A percentile compares a stretch with the other conserved stretches of the same genome.
Conservation (phyloP, 2,797 vertebrate genomes). For the Gobio occitaniae region DNA sequence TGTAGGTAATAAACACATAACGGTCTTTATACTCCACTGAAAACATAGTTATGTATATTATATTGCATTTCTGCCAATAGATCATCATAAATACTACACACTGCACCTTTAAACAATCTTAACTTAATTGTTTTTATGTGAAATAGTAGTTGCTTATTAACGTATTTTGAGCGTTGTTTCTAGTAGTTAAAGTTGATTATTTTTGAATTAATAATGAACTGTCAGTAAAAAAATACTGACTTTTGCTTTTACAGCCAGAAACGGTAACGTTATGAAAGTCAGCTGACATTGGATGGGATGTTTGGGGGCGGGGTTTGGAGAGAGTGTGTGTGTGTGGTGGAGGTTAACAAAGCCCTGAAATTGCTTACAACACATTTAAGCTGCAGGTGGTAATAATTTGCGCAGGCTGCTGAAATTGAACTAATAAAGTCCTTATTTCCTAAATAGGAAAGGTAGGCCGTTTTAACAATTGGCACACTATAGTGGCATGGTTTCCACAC, state of each 20-base stretch:
- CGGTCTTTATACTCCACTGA: too few relatives aligned
- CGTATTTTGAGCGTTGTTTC: background rate
- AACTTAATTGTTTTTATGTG: background rate
- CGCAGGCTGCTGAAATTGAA: background rate
- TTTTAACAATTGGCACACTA: background rate
- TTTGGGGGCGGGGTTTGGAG: background rate
- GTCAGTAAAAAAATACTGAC: background rate
- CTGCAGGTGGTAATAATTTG: conserved; percentile 27
- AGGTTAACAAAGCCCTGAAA: conserved; percentile 3
- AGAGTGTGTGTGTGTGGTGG: too few relatives aligned
- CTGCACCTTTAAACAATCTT: too few relatives aligned
- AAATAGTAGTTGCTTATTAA: background rate
- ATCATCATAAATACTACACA: too few relatives aligned
- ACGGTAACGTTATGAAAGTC: background rate
- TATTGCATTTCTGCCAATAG: too few relatives aligned
- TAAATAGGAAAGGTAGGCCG: conserved; percentile 15
- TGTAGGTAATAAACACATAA: too few relatives aligned
- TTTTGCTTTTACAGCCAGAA: background rate
- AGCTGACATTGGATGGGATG: background rate
- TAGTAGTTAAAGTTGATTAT: background rate
- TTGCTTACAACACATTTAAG: conserved; percentile 23
- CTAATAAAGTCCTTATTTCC: conserved; percentile 33
- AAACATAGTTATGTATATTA: too few relatives aligned
- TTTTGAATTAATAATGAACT: background rate
- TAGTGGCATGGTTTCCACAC: conserved; percentile 9